Evolutionary conservation across 1,140 invertebrate genomes (phyloP).

Genomic region (Drosophila trapezifrons): DNA sequence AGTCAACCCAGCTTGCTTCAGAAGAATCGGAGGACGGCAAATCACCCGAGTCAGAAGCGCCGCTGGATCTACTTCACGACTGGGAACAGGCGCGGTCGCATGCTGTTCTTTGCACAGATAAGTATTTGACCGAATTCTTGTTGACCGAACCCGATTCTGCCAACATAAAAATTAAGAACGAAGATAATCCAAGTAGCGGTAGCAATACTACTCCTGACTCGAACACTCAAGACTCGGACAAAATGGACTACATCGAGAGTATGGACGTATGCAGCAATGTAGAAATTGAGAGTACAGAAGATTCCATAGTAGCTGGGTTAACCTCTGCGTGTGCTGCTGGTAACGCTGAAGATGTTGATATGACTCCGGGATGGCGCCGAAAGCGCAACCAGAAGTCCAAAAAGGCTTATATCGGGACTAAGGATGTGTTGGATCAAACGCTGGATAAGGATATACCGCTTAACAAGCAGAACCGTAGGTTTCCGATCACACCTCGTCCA

Average conservation of each 20-base stretch:
- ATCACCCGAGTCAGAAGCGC: constrained; percentile 61
- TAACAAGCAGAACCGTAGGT: constrained; percentile 86
- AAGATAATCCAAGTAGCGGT: constrained; percentile 36
- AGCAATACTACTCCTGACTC: constrained; percentile 42
- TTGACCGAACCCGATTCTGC: constrained; percentile 4
- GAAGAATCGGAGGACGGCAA: constrained; percentile 79
- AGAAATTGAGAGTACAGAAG: constrained; percentile 79
- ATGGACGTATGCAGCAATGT: constrained; percentile 83
- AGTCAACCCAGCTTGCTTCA: constrained; percentile 43
- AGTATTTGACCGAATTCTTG: constrained; percentile 56
- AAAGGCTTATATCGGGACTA: constrained; percentile 75
- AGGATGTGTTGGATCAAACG: constrained; percentile 78
- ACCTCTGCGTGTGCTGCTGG: constrained; percentile 39
- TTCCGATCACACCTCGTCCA: constrained; percentile 84
- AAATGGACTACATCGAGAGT: constrained; percentile 79
- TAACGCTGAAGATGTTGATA: constrained; percentile 60
- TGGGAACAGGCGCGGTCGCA: constrained; percentile 73
- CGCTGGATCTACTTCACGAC: constrained; percentile 75
- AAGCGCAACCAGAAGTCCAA: constrained; percentile 61
- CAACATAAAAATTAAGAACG: constrained; percentile 39
- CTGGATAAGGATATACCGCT: constrained; percentile 72
- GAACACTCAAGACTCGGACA: constrained; percentile 69
- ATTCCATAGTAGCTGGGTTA: constrained; percentile 53
- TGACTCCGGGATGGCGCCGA: constrained; percentile 33
- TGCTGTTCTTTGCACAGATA: constrained; percentile 61